These are phyloP conservation scores for Lophotriccus pileatus DNA, from an alignment of 2,797 vertebrate genomes.

Conservation along the genomic window DNA sequence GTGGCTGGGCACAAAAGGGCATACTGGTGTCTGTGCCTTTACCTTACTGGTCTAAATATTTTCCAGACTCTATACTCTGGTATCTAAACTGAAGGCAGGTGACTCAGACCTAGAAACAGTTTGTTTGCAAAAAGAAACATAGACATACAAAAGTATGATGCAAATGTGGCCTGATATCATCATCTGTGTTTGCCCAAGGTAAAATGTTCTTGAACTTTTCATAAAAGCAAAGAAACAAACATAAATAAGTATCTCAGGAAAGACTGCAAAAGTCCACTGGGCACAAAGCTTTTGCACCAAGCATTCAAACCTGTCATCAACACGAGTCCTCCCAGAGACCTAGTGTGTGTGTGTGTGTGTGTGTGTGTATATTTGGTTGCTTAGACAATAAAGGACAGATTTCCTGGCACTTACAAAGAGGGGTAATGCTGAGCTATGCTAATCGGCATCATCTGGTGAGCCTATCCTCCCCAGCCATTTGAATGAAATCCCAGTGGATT, in stretches of 20 bases:
- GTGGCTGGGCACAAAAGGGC: not conserved
- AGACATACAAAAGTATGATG: not conserved
- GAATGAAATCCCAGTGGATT: slow-evolving; percentile 3
- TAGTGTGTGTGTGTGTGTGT: not conserved
- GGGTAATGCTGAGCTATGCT: slow-evolving; percentile 44
- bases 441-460: slow-evolving; percentile 61
- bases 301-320: not conserved
- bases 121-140: not conserved
- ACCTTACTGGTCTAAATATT: not conserved
- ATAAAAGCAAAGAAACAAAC: not conserved
- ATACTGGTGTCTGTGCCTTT: not conserved
- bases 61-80: not conserved
- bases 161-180: not conserved
- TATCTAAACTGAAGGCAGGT: not conserved
- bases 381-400: slow-evolving; percentile 55
- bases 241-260: not conserved
- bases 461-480: not conserved
- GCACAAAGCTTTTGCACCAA: not conserved
- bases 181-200: not conserved
- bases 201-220: not conserved
- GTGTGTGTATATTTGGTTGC: slow-evolving; percentile 2
- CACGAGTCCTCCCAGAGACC: not conserved
- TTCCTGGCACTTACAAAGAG: not conserved
- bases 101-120: slow-evolving; percentile 4
- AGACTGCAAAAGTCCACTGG: not conserved